Base-by-base conservation (phyloP, 2,113 vertebrate genomes). In the Gadus macrocephalus region DNA sequence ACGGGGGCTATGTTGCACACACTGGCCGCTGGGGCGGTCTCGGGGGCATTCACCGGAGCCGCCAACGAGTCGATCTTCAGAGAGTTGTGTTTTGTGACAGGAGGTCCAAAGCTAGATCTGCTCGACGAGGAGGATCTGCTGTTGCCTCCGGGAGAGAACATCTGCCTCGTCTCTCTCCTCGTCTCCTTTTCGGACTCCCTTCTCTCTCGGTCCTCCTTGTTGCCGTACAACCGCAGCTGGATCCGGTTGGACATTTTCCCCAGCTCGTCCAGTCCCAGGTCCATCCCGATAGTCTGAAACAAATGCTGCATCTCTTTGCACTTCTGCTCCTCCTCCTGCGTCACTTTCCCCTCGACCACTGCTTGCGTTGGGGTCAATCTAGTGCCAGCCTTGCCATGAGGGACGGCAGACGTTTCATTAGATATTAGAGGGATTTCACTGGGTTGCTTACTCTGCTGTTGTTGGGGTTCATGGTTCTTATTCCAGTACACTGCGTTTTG, bases 211-310 rank as follows among this genome's bases (percentile, higher is more conserved):
- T 17, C 1, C 0, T 86, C 84, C 63, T 77, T 88, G 71, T 81
- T 89, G 0, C 89, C 89, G 4, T 89, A 89, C 15, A 90, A 73
- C 4, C 87, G 79, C 61, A 89, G 85, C 70, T 88, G 85, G 60
- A 88, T 90, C 31, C 88, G 78, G 64, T 81, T 69, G 0, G 83
- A 84, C 86, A 90, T 88, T 71, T 89, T 86, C 14, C 87, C 87
- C 28, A 90, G 64, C 67, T 89, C 89, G 6, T 89, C 89, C 1
- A 76, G 77, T 59, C 85, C 89, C 25, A 90, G 53, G 71, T 89
- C 78, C 62, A 90, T 27, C 14, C 88, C 89, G 1, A 89, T 89
- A 14, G 86, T 85, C 72, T 88, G 82, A 61, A 90, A 42, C 3
- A 90, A 80, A 20, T 76, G 70, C 62, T 86, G 87, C 76, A 89